Conservation (phyloP, 2,797 vertebrate species). For the Chelonia mydas region DNA sequence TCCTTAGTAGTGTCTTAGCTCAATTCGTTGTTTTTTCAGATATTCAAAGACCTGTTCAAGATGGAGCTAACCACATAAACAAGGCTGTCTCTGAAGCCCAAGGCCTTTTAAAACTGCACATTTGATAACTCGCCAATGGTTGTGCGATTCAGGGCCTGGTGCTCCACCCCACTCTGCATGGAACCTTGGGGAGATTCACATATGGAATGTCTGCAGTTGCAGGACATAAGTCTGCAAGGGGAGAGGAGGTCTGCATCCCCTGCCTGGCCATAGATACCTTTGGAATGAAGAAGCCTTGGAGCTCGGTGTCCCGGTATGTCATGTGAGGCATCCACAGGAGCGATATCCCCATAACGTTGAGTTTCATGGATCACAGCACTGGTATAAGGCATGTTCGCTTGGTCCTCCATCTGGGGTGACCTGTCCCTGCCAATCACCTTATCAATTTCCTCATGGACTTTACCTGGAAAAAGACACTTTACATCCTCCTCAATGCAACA, state of each 20-base stretch:
- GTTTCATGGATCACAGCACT: conserved; percentile 77
- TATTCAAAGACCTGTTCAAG: fast-evolving
- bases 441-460: conserved; percentile 78
- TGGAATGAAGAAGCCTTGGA: conserved; percentile 77
- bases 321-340: conserved; percentile 26
- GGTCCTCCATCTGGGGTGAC: conserved; percentile 66
- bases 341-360: conserved; percentile 30
- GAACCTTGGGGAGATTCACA: fast-evolving
- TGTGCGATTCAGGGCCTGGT: neutral
- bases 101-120: neutral
- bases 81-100: neutral
- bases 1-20: neutral
- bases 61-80: neutral
- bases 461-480: conserved; percentile 52
- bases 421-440: conserved; percentile 72
- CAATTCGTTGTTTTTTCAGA: neutral
- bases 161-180: neutral
- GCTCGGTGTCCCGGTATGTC: conserved; percentile 64
- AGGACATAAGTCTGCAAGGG: neutral
- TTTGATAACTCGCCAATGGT: neutral
- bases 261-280: conserved; percentile 41
- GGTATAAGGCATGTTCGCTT: conserved; percentile 75
- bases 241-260: neutral
- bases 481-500: no score
- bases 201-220: neutral